These are phyloP conservation scores for Vanacampus margaritifer DNA, from an alignment of 2,113 vertebrate genomes.

Conservation along the genomic window DNA sequence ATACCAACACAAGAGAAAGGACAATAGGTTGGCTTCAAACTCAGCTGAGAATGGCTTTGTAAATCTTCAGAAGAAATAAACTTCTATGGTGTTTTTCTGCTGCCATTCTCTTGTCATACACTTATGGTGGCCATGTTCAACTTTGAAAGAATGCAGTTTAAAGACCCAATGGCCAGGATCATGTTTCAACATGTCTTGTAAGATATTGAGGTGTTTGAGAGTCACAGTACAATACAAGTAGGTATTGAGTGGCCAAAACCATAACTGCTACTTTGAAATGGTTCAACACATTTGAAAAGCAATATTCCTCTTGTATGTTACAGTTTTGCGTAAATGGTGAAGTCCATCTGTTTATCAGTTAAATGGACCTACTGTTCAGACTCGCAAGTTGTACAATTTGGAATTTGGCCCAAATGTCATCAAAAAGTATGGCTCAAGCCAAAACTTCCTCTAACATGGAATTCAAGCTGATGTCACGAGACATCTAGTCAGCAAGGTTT, in stretches of 20 bases:
- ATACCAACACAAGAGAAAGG: slow-evolving; percentile 45
- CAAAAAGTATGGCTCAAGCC: no score
- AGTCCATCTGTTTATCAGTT: background rate
- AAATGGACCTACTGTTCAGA: no score
- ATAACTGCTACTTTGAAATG: slow-evolving; percentile 6
- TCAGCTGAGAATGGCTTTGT: slow-evolving; percentile 9
- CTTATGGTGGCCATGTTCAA: background rate
- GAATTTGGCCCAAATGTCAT: no score
- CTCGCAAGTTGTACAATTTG: background rate
- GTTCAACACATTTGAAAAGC: slow-evolving; percentile 1
- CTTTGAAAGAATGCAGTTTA: slow-evolving; percentile 18
- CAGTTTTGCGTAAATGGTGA: background rate
- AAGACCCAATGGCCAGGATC: slow-evolving; percentile 2
- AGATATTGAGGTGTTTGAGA: slow-evolving; percentile 1
- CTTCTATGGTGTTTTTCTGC: slow-evolving; percentile 1
- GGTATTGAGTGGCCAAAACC: background rate
- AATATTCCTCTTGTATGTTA: background rate
- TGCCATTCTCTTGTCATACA: slow-evolving; percentile 3
- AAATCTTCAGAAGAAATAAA: slow-evolving; percentile 1
- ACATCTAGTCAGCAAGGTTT: no score
- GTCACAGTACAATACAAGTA: slow-evolving; percentile 3
- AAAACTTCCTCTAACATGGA: no score
- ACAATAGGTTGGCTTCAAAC: slow-evolving; percentile 22
- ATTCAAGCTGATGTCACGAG: no score
- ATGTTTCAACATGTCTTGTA: slow-evolving; percentile 27